Evolutionary conservation across 1,140 invertebrate species (phyloP), one percentile per base, ranked within the genome.

Genomic region (Nasonia vitripennis): DNA sequence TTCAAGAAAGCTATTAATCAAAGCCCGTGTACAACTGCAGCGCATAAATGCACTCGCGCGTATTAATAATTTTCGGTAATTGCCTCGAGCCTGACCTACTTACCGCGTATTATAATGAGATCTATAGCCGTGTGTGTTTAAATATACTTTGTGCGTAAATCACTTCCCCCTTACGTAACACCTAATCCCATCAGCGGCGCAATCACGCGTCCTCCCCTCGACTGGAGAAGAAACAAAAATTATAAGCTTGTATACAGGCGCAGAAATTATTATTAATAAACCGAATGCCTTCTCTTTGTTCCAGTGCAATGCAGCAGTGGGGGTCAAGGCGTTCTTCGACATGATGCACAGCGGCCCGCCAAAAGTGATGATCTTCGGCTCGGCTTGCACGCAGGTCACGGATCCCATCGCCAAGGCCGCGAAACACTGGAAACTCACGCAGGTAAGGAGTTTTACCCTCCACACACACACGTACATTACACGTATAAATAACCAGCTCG

Each of bases 321-420:
- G 98, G 2, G 98, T 99, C 86, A 99, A 99, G 92, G 97, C 98
- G 1, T 99, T 99, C 92, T 99, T 99, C 93, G 98, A 99, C 93
- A 98, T 99, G 97, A 98, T 99, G 96, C 97, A 98, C 94, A 96
- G 96, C 91, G 95, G 96, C 6, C 96, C 98, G 9, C 95, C 97
- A 89, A 99, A 99, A 92, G 94, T 99, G 87, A 98, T 99, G 96
- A 94, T 99, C 79, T 99, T 99, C 90, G 99, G 99, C 0, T 98
- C 98, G 17, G 98, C 98, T 3, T 99, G 99, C 92, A 99, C 98
- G 1, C 97, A 98, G 89, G 98, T 99, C 87, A 99, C 98, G 0
- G 98, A 99, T 93, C 98, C 98, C 71, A 98, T 99, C 87, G 98
- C 98, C 17, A 99, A 99, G 94, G 98, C 98, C 6, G 98, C 98